Percentiles rank a stretch among this genome's conserved stretches.
Conservation (phyloP, 2,888 invertebrate species). For the Gymnoscelis rufifasciata region DNA sequence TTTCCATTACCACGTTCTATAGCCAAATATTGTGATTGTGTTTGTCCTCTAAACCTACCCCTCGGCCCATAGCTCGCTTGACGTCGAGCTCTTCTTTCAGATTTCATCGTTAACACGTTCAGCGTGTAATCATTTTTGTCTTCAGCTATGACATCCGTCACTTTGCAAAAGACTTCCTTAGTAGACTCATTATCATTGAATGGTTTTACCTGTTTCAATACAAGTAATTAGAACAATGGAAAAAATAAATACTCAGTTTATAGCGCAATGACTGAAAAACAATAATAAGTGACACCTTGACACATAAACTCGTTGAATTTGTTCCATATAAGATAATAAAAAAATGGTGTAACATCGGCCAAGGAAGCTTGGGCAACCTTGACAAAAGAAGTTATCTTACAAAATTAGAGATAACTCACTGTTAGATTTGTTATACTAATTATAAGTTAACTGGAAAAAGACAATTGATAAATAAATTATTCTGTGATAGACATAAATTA, state of each 20-base stretch:
- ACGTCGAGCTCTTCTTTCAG: slow-evolving; percentile 40
- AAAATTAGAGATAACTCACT: slow-evolving; percentile 24
- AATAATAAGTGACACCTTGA: slow-evolving; percentile 26
- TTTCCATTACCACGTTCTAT: slow-evolving; percentile 74
- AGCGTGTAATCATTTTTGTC: slow-evolving; percentile 9
- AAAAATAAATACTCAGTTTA: slow-evolving; percentile 10
- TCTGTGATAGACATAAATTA: too few species aligned
- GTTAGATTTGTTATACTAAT: not conserved
- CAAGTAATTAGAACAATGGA: slow-evolving; percentile 18
- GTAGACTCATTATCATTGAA: slow-evolving; percentile 24
- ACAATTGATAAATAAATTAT: too few species aligned
- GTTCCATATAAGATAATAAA: slow-evolving; percentile 44
- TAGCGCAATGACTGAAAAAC: slow-evolving; percentile 17
- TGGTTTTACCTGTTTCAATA: slow-evolving; percentile 44
- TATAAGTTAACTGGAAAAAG: not conserved
- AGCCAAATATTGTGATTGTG: slow-evolving; percentile 90
- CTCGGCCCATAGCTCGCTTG: slow-evolving; percentile 42
- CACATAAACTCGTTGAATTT: slow-evolving; percentile 26
- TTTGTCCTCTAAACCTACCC: slow-evolving; percentile 84
- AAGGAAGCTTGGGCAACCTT: slow-evolving; percentile 56
- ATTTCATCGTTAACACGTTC: slow-evolving; percentile 16
- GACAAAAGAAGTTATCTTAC: slow-evolving; percentile 53
- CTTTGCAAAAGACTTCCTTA: slow-evolving; percentile 40
- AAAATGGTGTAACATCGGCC: slow-evolving; percentile 60
- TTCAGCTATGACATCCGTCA: slow-evolving; percentile 23